Base-by-base conservation (phyloP, 2,888 invertebrate species). In the Galeruca laticollis region DNA sequence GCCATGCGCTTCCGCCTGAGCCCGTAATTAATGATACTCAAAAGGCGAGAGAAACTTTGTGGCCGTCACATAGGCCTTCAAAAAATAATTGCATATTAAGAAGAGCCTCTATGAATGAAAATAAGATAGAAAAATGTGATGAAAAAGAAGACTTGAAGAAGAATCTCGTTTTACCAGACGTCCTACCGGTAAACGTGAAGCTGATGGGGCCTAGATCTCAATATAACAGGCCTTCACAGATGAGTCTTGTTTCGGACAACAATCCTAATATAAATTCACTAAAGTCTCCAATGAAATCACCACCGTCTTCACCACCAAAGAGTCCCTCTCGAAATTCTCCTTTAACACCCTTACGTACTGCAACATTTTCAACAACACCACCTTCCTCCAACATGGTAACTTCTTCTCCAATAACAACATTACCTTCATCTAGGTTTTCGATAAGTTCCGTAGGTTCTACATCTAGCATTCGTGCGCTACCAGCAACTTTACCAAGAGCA, bases 131-230 rank as follows among this genome's bases (percentile, higher is more conserved):
- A 37, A 81, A 80, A 74, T 78, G 78, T 73, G 81, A 82, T 71
- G 79, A 79, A 20, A 82, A 82, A 68, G 82, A 82, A 64, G 82
- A 82, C 52, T 75, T 78, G 63, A 81, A 80, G 65, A 82, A 82
- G 72, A 74, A 84, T 51, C 86, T 88, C 74, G 80, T 78, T 21
- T 78, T 89, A 72, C 89, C 89, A 9, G 89, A 89, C 79, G 88
- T 89, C 11, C 80, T 89, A 69, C 89, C 89, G n/a, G 83, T 88
- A 69, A 88, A 88, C 59, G 89, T 86, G 3, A 89, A 89, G 79
- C 74, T 84, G 54, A 74, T 84, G 52, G 79, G 80, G 61, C 81
- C 83, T 47, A 79, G 84, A 79, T 81, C 83, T 73, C 81, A 81
- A 64, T 81, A 82, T 67, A 78, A 78, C 67, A 76, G 83, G 66